These are phyloP conservation scores for Xylophagus ater DNA, from an alignment of 2,888 invertebrate genomes.

Conservation along the genomic window DNA sequence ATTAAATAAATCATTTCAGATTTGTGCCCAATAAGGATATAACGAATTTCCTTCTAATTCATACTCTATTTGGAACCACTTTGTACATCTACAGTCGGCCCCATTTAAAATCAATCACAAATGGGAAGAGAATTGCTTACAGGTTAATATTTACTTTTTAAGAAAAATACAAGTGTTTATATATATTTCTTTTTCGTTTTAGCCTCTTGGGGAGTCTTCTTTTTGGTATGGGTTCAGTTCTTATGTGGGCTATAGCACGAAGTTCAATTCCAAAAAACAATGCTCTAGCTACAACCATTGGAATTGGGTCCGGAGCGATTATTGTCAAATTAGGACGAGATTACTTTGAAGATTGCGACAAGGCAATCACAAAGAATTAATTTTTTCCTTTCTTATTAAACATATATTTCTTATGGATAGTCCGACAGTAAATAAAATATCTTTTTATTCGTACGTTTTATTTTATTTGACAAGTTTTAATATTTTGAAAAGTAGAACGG, in stretches of 20 bases:
- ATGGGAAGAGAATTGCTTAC: slow-evolving; percentile 52
- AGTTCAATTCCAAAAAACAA: slow-evolving; percentile 48
- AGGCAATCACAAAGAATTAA: slow-evolving; percentile 25
- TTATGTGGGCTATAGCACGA: slow-evolving; percentile 78
- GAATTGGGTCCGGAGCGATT: slow-evolving; percentile 32
- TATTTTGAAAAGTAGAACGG: too few relatives aligned
- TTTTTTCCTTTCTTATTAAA: too few relatives aligned
- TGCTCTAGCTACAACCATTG: slow-evolving; percentile 26
- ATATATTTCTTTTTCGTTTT: slow-evolving; percentile 32
- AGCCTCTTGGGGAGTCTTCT: slow-evolving; percentile 57
- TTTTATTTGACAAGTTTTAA: too few relatives aligned
- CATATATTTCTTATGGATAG: too few relatives aligned
- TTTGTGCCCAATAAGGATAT: slow-evolving; percentile 62
- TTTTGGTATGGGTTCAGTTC: slow-evolving; percentile 81
- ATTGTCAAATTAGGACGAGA: slow-evolving; percentile 35
- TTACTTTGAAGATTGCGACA: slow-evolving; percentile 34
- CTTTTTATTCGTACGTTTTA: too few relatives aligned
- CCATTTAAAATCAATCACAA: slow-evolving; percentile 57
- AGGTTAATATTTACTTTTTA: slow-evolving; percentile 40
- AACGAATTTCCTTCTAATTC: slow-evolving; percentile 69
- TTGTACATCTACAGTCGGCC: slow-evolving; percentile 72
- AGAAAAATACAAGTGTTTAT: slow-evolving; percentile 2
- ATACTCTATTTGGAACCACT: slow-evolving; percentile 70
- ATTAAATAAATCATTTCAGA: slow-evolving; percentile 38
- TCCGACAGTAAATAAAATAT: too few relatives aligned